Percentiles rank a stretch among this genome's conserved stretches.
Conservation (phyloP, 2,113 vertebrate species). For the Crocuta crocuta region DNA sequence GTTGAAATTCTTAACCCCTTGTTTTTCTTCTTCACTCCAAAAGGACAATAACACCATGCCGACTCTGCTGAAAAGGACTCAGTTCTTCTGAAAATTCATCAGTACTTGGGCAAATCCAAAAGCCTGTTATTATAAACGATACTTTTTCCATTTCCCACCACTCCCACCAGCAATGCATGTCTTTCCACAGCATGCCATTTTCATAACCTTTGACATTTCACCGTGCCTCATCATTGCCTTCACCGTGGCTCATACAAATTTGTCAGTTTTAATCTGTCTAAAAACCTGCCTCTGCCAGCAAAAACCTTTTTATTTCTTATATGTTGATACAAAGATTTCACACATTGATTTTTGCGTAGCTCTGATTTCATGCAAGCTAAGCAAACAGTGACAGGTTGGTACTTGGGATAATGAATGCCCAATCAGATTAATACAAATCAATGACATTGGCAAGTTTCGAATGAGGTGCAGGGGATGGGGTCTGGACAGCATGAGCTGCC, state of each 20-base stretch:
- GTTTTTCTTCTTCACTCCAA: background rate
- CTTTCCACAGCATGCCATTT: constrained; percentile 45
- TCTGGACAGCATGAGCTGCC: constrained; percentile 70
- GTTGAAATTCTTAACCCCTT: background rate
- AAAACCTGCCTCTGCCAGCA: constrained; percentile 74
- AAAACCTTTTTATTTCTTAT: constrained; percentile 70
- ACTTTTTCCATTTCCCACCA: background rate
- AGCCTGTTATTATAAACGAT: background rate
- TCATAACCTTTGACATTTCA: constrained; percentile 72
- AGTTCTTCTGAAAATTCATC: background rate
- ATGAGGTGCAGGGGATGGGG: constrained; percentile 48
- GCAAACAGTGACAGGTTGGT: constrained; percentile 79
- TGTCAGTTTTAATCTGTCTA: constrained; percentile 77
- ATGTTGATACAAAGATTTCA: constrained; percentile 82
- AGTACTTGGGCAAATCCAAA: background rate
- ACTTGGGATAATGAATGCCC: constrained; percentile 71
- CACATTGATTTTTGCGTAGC: constrained; percentile 79
- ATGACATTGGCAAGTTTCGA: constrained; percentile 78
- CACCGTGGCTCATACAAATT: constrained; percentile 60
- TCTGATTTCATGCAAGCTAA: constrained; percentile 81
- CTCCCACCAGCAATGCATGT: background rate
- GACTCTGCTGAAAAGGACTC: background rate
- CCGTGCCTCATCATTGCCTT: constrained; percentile 56
- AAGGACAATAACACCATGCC: background rate
- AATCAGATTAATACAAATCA: constrained; percentile 80